Base-by-base conservation (phyloP, 2,113 vertebrate genomes). In the Anolis carolinensis region DNA sequence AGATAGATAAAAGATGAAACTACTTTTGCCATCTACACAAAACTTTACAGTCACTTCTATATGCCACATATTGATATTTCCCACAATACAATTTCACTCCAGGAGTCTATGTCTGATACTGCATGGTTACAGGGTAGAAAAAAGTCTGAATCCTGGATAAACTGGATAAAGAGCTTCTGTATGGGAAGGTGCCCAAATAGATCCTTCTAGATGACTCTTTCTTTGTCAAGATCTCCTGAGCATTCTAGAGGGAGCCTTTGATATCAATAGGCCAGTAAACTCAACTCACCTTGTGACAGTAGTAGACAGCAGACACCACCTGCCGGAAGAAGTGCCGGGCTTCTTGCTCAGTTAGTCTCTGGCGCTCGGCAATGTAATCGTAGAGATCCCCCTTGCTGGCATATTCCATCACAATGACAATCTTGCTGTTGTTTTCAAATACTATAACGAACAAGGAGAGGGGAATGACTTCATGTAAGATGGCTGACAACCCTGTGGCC, bases 391-490 rank as follows among this genome's bases (percentile, higher is more conserved):
- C 98, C 5, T 92, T 95, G 95, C 97, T 98, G 94, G 98, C 99
- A 0, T 98, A 99, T 55, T 99, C 99, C 99, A 99, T 99, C 94
- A 99, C 97, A 0, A 99, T 99, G 90, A 99, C 99, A 0, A 99
- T 99, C 94, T 99, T 99, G 94, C 97, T 98, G 94, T 97, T 99
- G 94, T 97, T 99, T 92, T 99, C 99, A 72, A 99, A 99, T 89
- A 99, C 99, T 99, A 91, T 0, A 2, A 68, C 1, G 0, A 70
- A 21, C 44, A 16, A 82, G 76, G 1, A 0, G 0, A 44, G 23
- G 20, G 18, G 0, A 21, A 65, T 18, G 0, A 4, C 14, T 7
- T 67, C 16, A 32, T 5, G 25, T 20, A 9, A 44, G 71, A 20
- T 8, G 55, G 25, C 13, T 32, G 20, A 2, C 7, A 79, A 59